phyloP scores from a whole-genome alignment of 2,888 invertebrate genomes.

The Brachylomia viminalis region DNA sequence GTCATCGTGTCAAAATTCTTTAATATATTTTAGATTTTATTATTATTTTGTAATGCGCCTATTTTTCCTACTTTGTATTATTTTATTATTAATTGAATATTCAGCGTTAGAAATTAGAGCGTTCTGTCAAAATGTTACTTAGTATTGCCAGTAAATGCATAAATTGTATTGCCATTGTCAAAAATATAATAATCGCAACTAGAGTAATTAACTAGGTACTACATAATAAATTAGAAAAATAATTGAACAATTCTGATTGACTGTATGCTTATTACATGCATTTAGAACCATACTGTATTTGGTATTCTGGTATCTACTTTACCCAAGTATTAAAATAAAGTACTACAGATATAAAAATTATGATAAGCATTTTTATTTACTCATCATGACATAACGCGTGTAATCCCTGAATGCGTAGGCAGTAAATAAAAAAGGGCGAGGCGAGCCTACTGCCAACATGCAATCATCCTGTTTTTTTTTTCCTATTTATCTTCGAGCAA shows the following conservation, averaged over 20 bases:
- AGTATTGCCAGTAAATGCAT: conserved; percentile 6
- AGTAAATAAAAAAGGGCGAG: background rate
- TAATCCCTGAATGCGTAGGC: background rate
- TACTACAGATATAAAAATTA: background rate
- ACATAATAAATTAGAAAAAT: background rate
- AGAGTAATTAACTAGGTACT: background rate
- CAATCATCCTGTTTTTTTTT: too few species aligned
- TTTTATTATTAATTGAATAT: conserved; percentile 3
- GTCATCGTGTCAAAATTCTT: background rate
- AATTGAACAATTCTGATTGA: background rate
- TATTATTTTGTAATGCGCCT: background rate
- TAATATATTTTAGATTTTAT: conserved; percentile 25
- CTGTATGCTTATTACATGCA: background rate
- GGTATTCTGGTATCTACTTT: conserved; percentile 7
- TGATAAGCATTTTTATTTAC: conserved; percentile 14
- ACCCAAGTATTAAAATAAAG: conserved; percentile 29
- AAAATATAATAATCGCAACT: conserved; percentile 23
- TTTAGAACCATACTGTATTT: conserved; percentile 14
- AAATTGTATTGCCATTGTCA: conserved; percentile 1
- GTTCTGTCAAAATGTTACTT: background rate
- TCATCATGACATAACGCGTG: background rate
- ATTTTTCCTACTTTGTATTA: conserved; percentile 27
- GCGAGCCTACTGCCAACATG: too few species aligned
- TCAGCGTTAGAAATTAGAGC: background rate
- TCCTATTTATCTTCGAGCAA: too few species aligned